Evolutionary conservation across 2,797 vertebrate species (phyloP), one percentile per base, ranked within the genome.

Genomic region (Lacerta agilis): DNA sequence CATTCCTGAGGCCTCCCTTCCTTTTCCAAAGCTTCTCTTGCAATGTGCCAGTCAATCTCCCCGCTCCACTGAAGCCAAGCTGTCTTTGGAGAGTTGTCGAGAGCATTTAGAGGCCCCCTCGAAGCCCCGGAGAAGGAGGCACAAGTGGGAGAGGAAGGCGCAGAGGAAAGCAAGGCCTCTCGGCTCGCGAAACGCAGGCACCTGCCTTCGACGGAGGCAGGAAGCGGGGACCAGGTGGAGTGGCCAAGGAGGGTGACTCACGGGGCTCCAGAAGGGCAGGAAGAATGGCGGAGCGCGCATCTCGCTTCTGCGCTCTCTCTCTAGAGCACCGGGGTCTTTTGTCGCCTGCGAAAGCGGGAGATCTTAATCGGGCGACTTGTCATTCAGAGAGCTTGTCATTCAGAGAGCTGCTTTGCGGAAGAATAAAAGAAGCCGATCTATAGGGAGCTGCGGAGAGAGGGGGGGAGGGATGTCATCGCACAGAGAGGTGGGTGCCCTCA

Each of bases 221-320:
- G 69, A 33, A 20, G 73, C 10, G 61, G 29, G n/a, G 80, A 5
- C n/a, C 2, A 49, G 58, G 43, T 5, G 55, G 38, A 43, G 6
- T 8, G 33, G 72, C 73, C 61, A 10, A 20, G 9, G 73, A 2
- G 18, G 64, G 38, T 78, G 81, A 88, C 38, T 78, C 72, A 55
- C n/a, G 2, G 33, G 6, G 18, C 1, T 13, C 82, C 0, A 3
- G n/a, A 5, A 3, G 5, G 9, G 73, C 2, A 77, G 41, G 23
- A 8, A 10, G 2, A 78, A 41, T 23, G 73, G 23, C 7, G 25
- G 6, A 13, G 79, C 43, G 2, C 85, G 3, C 38, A 2, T 67
- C 33, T 45, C 41, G 43, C 43, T 20, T 25, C 20, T 7, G 43
- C 2, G 25, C 25, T 41, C 82, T 83, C 82, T 83, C 45, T 49